Evolutionary conservation across 2,113 vertebrate species (phyloP).

Genomic region (Jaculus jaculus): DNA sequence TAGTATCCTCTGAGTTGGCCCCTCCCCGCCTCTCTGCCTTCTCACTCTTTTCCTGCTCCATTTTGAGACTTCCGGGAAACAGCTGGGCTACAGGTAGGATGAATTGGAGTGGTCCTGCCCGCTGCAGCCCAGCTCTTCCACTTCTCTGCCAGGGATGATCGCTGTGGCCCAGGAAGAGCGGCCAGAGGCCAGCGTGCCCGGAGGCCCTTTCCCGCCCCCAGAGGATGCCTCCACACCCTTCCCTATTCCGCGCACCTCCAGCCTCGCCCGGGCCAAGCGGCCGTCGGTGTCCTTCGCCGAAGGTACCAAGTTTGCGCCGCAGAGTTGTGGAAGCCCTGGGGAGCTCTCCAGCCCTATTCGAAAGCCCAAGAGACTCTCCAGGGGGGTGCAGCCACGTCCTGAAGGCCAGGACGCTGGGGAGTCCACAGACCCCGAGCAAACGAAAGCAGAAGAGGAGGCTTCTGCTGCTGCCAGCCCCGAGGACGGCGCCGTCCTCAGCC

Average conservation of each 20-base stretch:
- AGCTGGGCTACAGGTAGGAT: not conserved
- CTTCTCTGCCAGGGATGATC: conserved; percentile 38
- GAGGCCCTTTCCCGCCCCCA: conserved; percentile 85
- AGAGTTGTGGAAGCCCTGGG: conserved; percentile 84
- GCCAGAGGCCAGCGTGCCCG: conserved; percentile 81
- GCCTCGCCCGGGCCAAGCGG: conserved; percentile 93
- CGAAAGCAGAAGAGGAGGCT: conserved; percentile 57
- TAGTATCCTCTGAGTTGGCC: not conserved
- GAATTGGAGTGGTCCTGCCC: not conserved
- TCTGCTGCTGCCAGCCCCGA: conserved; percentile 47
- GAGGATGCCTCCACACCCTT: conserved; percentile 91
- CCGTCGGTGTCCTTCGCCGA: conserved; percentile 97
- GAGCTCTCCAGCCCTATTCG: conserved; percentile 82
- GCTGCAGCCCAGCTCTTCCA: not conserved
- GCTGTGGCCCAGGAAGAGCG: conserved; percentile 80
- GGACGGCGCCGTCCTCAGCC: conserved; percentile 71
- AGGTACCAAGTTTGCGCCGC: conserved; percentile 93
- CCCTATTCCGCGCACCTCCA: conserved; percentile 96
- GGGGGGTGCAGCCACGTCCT: conserved; percentile 71
- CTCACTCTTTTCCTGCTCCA: too few relatives aligned
- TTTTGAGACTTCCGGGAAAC: not conserved
- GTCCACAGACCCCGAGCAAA: conserved; percentile 57
- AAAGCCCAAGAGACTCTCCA: conserved; percentile 87
- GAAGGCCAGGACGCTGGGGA: conserved; percentile 63
- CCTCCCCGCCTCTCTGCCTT: not conserved